A percentile compares a stretch with the other conserved stretches of the same genome.
phyloP scores from a whole-genome alignment of 2,888 invertebrate species.

The Timema podura region DNA sequence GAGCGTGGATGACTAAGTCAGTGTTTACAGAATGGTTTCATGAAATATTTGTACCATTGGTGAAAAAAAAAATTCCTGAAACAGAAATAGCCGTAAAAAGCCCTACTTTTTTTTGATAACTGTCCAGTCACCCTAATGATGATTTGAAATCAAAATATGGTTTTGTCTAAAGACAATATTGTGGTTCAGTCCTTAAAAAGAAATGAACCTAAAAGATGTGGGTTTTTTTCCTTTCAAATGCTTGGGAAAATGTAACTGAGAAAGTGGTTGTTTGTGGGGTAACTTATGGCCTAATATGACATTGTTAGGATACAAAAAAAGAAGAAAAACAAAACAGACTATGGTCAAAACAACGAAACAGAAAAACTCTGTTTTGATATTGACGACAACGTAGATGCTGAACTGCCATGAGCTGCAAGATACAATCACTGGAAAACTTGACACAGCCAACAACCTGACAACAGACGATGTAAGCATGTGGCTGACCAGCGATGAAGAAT shows the following conservation, averaged over 20 bases:
- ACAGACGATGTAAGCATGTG: neutral
- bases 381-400: neutral
- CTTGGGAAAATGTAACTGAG: constrained; percentile 1
- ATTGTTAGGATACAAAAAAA: neutral
- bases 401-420: constrained; percentile 4
- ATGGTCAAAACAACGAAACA: neutral
- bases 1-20: constrained; percentile 10
- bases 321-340: neutral
- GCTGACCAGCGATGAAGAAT: neutral
- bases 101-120: neutral
- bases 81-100: constrained; percentile 3
- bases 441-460: constrained; percentile 1
- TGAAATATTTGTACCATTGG: constrained; percentile 5
- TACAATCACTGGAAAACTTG: neutral
- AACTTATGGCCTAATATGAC: neutral
- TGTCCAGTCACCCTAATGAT: neutral
- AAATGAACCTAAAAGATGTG: constrained; percentile 2
- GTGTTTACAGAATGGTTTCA: constrained; percentile 5
- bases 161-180: constrained; percentile 11
- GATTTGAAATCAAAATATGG: neutral
- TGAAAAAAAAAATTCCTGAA: neutral
- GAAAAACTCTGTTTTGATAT: neutral
- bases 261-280: neutral
- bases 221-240: neutral
- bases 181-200: constrained; percentile 11